phyloP scores from a whole-genome alignment of 92 coral and sea anemone species.

The Palythoa heliodiscus region DNA sequence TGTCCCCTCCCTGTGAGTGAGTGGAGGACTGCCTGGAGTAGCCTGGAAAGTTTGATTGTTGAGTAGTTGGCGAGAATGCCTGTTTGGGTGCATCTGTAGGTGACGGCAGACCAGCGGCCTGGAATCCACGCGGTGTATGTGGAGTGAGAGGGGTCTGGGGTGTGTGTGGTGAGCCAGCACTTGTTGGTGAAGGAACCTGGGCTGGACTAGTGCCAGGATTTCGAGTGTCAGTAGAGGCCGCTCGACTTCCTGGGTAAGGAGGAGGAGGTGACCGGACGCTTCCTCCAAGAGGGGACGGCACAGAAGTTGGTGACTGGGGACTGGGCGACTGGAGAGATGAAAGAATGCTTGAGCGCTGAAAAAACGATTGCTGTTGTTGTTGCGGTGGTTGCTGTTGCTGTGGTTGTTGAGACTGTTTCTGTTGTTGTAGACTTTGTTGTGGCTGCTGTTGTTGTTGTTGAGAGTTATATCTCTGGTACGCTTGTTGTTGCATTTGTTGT shows the following conservation, averaged over 20 bases:
- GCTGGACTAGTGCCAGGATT: conserved; percentile 82
- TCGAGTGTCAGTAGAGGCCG: conserved; percentile 57
- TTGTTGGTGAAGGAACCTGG: conserved; percentile 94
- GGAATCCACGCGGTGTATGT: conserved; percentile 75
- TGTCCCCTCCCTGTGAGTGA: conserved; percentile 57
- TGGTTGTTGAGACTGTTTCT: conserved; percentile 42
- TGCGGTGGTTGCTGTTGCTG: conserved; percentile 59
- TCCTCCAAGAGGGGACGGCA: conserved; percentile 68
- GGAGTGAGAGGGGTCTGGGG: conserved; percentile 95
- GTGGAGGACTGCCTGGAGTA: conserved; percentile 48
- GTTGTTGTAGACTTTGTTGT: conserved; percentile 45
- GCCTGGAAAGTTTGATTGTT: conserved; percentile 60
- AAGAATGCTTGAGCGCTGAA: conserved; percentile 74
- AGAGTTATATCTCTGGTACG: conserved; percentile 63
- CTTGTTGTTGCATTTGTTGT: conserved; percentile 75
- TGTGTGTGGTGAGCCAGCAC: conserved; percentile 93
- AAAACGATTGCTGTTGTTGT: conserved; percentile 60
- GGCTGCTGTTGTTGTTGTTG: conserved; percentile 75
- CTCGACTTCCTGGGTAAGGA: conserved; percentile 86
- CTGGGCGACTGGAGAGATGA: conserved; percentile 79
- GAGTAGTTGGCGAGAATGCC: conserved; percentile 91
- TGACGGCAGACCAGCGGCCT: conserved; percentile 87
- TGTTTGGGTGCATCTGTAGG: conserved; percentile 94
- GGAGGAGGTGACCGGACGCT: conserved; percentile 96
- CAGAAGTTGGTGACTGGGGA: conserved; percentile 88